Evolutionary conservation across 2,113 vertebrate genomes (phyloP).

Genomic region (Entelurus aequoreus): DNA sequence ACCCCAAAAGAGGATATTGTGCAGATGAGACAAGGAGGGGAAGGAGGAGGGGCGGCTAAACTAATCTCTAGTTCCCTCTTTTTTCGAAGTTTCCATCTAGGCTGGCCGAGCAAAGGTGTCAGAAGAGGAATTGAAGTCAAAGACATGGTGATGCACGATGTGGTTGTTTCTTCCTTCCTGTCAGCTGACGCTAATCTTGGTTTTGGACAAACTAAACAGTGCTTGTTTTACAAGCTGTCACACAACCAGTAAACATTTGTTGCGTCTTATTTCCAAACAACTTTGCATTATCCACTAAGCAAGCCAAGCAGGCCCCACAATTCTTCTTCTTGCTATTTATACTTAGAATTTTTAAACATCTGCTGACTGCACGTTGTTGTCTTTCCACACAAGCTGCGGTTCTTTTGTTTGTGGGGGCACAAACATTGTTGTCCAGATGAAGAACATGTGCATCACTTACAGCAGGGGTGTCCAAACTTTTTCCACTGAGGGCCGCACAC

Average conservation of each 20-base stretch:
- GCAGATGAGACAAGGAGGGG: conserved; percentile 2
- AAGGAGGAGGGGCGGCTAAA: conserved; percentile 5
- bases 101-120: conserved; percentile 19
- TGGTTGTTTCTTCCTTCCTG: conserved; percentile 65
- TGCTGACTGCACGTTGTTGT: no score
- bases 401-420: no score
- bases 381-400: no score
- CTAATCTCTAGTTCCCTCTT: conserved; percentile 54
- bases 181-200: conserved; percentile 29
- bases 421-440: no score
- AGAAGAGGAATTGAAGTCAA: conserved; percentile 37
- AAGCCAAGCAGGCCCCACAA: neutral
- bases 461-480: no score
- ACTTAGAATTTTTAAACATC: no score
- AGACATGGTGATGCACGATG: neutral
- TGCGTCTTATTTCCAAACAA: neutral
- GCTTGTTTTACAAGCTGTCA: neutral
- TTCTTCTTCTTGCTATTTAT: no score
- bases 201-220: neutral
- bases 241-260: neutral
- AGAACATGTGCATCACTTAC: no score
- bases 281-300: neutral
- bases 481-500: no score
- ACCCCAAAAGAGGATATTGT: conserved; percentile 53
- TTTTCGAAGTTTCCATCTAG: conserved; percentile 17